Evolutionary conservation across 2,113 vertebrate genomes (phyloP).

Genomic region (Heterochromis multidens): DNA sequence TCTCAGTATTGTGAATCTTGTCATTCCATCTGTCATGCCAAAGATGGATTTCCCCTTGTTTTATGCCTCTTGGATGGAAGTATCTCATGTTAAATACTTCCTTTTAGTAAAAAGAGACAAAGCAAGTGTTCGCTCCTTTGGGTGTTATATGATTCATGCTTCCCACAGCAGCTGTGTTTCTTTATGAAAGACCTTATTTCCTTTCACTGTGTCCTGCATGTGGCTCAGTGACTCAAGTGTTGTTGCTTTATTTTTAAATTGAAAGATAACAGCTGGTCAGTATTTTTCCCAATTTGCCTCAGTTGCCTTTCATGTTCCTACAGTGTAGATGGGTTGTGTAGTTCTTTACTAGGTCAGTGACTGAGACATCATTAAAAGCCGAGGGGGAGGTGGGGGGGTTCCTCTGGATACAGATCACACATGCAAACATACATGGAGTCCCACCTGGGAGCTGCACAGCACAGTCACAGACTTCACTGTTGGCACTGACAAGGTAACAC

Average conservation of each 20-base stretch:
- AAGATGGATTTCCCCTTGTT: neutral
- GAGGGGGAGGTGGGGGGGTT: neutral
- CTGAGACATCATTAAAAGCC: conserved; percentile 35
- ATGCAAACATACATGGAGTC: conserved; percentile 8
- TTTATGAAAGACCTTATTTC: neutral
- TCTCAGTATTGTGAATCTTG: neutral
- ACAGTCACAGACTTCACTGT: conserved; percentile 18
- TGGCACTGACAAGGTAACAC: conserved; percentile 17
- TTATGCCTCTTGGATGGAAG: neutral
- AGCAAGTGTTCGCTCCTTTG: neutral
- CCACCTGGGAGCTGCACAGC: conserved; percentile 42
- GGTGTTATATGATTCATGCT: neutral
- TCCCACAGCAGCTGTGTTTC: neutral
- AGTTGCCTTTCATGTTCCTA: neutral
- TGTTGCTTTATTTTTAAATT: conserved; percentile 41
- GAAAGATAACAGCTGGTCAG: conserved; percentile 5
- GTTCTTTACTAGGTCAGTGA: conserved; percentile 42
- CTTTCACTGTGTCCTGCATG: neutral
- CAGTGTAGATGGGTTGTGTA: neutral
- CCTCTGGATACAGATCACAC: neutral
- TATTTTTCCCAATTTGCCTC: neutral
- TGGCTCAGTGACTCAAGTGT: conserved; percentile 16
- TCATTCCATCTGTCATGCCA: neutral
- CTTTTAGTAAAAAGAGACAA: neutral
- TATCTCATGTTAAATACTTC: neutral